phyloP scores from a whole-genome alignment of 2,797 vertebrate species.

The Alauda arvensis region DNA sequence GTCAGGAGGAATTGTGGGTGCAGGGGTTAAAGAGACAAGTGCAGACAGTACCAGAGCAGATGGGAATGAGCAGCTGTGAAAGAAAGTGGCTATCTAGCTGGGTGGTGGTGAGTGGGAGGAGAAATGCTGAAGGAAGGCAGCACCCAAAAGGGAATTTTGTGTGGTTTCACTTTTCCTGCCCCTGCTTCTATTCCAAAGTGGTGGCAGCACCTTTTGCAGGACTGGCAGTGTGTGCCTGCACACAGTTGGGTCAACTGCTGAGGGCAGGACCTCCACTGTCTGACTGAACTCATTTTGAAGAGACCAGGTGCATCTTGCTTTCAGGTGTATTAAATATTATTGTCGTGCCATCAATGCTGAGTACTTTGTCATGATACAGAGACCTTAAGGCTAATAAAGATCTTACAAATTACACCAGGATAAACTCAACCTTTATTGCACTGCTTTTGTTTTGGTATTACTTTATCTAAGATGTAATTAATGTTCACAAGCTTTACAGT shows the following conservation, averaged over 20 bases:
- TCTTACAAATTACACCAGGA: neutral
- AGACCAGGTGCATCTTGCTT: neutral
- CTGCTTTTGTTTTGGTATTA: neutral
- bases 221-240: neutral
- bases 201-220: neutral
- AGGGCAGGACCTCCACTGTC: neutral
- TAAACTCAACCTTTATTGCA: neutral
- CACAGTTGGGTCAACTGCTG: neutral
- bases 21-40: neutral
- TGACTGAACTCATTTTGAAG: neutral
- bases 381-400: neutral
- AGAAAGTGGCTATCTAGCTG: neutral
- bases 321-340: neutral
- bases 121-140: neutral
- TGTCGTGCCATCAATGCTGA: neutral
- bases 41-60: neutral
- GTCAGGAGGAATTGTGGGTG: neutral
- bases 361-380: neutral
- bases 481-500: neutral
- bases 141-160: neutral
- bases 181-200: neutral
- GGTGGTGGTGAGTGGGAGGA: neutral
- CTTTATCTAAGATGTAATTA: neutral
- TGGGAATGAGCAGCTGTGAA: neutral
- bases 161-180: neutral